Conservation (phyloP, 64 coral and sea anemone species). For the Actinia equina region DNA sequence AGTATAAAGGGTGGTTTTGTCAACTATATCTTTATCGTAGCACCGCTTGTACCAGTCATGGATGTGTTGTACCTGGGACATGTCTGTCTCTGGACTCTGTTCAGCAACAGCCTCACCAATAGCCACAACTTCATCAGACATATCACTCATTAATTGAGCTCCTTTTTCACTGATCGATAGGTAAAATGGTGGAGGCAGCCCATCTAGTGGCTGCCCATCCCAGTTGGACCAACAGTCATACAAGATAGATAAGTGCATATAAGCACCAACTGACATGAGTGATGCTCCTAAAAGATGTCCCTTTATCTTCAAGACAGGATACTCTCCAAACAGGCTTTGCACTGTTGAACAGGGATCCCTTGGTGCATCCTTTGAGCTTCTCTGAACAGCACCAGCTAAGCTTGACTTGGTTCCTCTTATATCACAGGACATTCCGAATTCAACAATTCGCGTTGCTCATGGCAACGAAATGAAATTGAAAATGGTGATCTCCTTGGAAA, state of each 20-base stretch:
- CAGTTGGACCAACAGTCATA: constrained; percentile 34
- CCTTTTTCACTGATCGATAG: constrained; percentile 7
- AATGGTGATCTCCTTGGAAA: neutral
- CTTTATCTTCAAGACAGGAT: constrained; percentile 24
- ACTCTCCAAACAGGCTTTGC: constrained; percentile 20
- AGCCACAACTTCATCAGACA: constrained; percentile 22
- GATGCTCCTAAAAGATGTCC: constrained; percentile 31
- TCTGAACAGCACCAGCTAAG: constrained; percentile 32
- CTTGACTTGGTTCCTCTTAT: constrained; percentile 34
- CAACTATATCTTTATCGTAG: constrained; percentile 39
- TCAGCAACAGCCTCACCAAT: constrained; percentile 15
- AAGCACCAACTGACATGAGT: constrained; percentile 29
- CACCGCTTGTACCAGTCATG: neutral
- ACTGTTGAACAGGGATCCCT: constrained; percentile 23
- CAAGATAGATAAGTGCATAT: constrained; percentile 17
- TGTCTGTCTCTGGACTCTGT: constrained; percentile 16
- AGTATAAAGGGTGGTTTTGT: constrained; percentile 12
- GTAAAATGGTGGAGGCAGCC: constrained; percentile 38
- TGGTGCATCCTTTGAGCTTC: neutral
- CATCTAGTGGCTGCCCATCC: constrained; percentile 29
- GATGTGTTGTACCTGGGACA: constrained; percentile 27
- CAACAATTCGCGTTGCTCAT: constrained; percentile 49
- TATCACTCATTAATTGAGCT: constrained; percentile 9
- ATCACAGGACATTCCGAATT: constrained; percentile 49
- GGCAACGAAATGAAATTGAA: constrained; percentile 41